Evolutionary conservation across 2,113 vertebrate species (phyloP).

Genomic region (Stigmatopora nigra): DNA sequence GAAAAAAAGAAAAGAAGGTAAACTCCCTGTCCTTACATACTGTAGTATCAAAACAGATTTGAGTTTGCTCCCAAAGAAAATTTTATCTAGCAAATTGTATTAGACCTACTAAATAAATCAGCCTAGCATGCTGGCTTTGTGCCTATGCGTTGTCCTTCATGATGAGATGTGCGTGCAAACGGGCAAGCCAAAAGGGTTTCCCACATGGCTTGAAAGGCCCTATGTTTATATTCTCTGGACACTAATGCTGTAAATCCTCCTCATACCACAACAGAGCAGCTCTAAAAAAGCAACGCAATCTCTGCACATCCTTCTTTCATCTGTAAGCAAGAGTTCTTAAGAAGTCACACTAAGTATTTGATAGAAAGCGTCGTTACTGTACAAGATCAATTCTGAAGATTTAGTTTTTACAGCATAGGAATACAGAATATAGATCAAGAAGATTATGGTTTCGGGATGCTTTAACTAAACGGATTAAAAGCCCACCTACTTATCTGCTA

Average conservation of each 20-base stretch:
- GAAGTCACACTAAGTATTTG: background rate
- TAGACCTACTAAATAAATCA: slow-evolving; percentile 12
- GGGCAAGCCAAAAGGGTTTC: slow-evolving; percentile 37
- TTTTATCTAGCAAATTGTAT: background rate
- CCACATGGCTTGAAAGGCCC: slow-evolving; percentile 31
- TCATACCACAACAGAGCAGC: slow-evolving; percentile 9
- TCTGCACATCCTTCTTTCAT: slow-evolving; percentile 1
- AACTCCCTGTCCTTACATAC: slow-evolving; percentile 8
- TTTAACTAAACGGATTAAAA: slow-evolving; percentile 52
- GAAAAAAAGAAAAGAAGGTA: slow-evolving; percentile 66
- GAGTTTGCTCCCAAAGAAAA: slow-evolving; percentile 2
- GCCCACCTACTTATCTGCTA: slow-evolving; percentile 29
- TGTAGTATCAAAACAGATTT: background rate
- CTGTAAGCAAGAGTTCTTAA: slow-evolving; percentile 7
- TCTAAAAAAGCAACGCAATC: slow-evolving; percentile 14
- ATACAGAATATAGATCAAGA: slow-evolving; percentile 32
- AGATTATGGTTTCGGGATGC: slow-evolving; percentile 47
- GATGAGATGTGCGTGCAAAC: slow-evolving; percentile 9
- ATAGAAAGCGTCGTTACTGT: background rate
- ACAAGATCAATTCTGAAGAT: slow-evolving; percentile 1
- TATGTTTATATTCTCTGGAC: slow-evolving; percentile 35
- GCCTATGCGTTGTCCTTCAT: background rate
- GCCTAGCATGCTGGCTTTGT: background rate
- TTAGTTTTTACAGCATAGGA: slow-evolving; percentile 3
- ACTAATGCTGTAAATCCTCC: slow-evolving; percentile 54